Conservation (phyloP, 2,113 vertebrate genomes). For the Oceanites oceanicus region DNA sequence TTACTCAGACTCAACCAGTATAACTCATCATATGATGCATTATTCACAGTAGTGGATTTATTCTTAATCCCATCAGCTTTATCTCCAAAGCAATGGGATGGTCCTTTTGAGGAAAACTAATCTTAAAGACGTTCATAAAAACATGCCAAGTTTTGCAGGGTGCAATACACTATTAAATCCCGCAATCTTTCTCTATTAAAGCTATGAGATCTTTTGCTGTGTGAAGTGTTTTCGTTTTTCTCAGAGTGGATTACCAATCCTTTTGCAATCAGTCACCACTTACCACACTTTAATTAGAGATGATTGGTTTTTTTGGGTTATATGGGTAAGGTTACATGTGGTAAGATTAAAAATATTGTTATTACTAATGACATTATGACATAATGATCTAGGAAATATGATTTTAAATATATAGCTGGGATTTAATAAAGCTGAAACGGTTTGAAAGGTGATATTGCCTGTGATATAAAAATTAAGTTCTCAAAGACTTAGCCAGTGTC, state of each 20-base stretch:
- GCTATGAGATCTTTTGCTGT: not conserved
- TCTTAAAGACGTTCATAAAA: not conserved
- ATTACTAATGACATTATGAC: not conserved
- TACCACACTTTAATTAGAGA: not conserved
- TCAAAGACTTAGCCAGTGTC: not conserved
- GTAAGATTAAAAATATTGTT: not conserved
- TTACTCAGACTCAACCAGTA: not conserved
- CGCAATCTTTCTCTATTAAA: not conserved
- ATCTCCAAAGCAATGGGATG: not conserved
- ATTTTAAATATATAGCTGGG: not conserved
- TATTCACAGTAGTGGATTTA: conserved; percentile 30
- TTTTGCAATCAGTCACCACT: not conserved
- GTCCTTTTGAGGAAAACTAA: not conserved
- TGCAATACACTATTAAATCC: not conserved
- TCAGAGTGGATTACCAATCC: not conserved
- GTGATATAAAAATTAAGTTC: not conserved
- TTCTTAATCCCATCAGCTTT: conserved; percentile 15
- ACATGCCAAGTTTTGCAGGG: not conserved
- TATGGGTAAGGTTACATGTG: not conserved
- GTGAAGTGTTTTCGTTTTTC: not conserved
- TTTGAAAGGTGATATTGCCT: not conserved
- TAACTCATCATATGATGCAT: conserved; percentile 3
- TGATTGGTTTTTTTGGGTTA: not conserved
- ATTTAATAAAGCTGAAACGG: not conserved
- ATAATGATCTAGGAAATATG: accelerated